Evolutionary conservation across 2,113 vertebrate genomes (phyloP).

Genomic region (Telmatochromis brachygnathus): DNA sequence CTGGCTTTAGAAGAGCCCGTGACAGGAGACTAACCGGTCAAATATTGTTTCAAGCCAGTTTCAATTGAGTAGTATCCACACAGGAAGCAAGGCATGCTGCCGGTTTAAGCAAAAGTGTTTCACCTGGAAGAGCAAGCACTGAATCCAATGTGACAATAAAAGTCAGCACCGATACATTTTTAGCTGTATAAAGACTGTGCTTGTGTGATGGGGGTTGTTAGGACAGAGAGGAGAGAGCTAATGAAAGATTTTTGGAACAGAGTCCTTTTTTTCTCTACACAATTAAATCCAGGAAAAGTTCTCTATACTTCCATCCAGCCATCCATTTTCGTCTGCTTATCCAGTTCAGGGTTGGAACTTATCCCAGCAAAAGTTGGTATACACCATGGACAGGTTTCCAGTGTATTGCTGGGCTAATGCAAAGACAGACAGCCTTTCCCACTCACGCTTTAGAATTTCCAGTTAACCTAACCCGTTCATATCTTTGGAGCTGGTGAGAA

Average conservation of each 20-base stretch:
- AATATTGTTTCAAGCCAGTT: neutral
- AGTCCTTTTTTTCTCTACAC: neutral
- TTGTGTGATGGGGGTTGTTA: neutral
- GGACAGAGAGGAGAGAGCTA: neutral
- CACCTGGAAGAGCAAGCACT: neutral
- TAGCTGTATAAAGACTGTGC: neutral
- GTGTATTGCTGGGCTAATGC: neutral
- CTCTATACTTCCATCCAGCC: neutral
- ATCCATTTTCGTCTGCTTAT: neutral
- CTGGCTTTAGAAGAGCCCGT: neutral
- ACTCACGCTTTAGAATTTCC: neutral
- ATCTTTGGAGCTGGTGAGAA: neutral
- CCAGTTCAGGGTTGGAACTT: neutral
- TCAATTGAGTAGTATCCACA: neutral
- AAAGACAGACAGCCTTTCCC: neutral
- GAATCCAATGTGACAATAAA: neutral
- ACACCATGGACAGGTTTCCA: neutral
- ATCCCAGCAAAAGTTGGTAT: neutral
- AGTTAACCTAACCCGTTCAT: neutral
- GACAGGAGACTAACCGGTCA: neutral
- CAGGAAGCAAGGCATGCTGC: neutral
- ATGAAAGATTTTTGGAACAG: neutral
- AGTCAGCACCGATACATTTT: neutral
- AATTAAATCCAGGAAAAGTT: neutral
- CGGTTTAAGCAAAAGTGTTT: neutral